phyloP scores from a whole-genome alignment of 2,113 vertebrate species.

The Illadopsis cleaveri region DNA sequence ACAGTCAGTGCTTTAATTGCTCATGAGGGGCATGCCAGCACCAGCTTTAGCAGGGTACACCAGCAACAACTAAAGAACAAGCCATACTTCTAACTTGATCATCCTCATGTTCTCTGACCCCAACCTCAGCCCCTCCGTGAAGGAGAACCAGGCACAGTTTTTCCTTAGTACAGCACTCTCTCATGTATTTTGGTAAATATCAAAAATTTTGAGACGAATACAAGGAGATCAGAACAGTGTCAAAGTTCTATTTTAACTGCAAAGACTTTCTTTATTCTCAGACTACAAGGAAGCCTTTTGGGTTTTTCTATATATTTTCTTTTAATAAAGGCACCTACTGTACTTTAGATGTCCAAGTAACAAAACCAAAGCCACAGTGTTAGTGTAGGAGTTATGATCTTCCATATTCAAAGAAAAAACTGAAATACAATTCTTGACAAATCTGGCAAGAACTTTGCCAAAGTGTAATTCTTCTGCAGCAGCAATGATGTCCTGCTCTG shows the following conservation, averaged over 20 bases:
- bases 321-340: slow-evolving; percentile 1
- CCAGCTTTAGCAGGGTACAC: background rate
- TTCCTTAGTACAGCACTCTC: background rate
- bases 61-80: background rate
- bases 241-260: background rate
- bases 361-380: background rate
- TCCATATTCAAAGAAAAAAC: slow-evolving; percentile 18
- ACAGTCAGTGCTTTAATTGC: background rate
- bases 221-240: background rate
- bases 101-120: background rate
- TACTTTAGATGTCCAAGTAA: background rate
- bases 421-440: background rate
- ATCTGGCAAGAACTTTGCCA: background rate
- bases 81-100: background rate
- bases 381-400: background rate
- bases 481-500: background rate
- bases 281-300: background rate
- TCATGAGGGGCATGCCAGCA: background rate
- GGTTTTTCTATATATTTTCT: slow-evolving; percentile 30
- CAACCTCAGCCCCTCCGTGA: background rate
- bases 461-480: background rate
- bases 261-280: background rate
- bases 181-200: background rate
- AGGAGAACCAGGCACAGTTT: background rate
- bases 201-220: background rate